Base-by-base conservation (phyloP, 1,140 invertebrate species). In the Aphaenogaster ashmeadi region DNA sequence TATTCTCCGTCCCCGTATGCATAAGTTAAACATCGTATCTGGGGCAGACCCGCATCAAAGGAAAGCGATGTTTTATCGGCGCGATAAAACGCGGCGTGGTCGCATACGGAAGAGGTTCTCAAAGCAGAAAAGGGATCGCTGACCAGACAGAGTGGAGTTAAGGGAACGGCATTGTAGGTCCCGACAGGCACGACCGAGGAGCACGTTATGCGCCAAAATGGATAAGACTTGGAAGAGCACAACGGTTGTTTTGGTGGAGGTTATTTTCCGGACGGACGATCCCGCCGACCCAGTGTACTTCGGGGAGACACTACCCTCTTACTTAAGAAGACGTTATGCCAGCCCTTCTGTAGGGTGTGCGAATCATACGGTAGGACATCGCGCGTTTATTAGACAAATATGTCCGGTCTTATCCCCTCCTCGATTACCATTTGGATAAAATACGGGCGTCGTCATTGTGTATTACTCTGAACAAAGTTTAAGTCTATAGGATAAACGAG, bases 251-350 rank as follows among this genome's bases (percentile, higher is more conserved):
- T 94, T 93, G 89, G 90, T 90, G 88, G 77, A 94, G 92, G 91
- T 94, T 94, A 95, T 95, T 95, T 95, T 95, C 94, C 94, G 92
- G 94, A 77, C 93, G 93, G 88, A 91, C 93, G 93, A 93, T 54
- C 88, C 91, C 91, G 89, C 88, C 90, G 87, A 87, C 83, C 87
- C 79, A 84, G 87, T 92, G 87, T 88, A 89, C 88, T 79, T 93
- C 72, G 85, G 86, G 88, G 86, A 87, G 71, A 86, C 58, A 86
- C 88, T 75, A 66, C 54, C 77, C 60, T 72, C 80, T 71, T 69
- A 66, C 71, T 90, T 88, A 69, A 88, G 69, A 85, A 91, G 75
- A 87, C 72, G 56, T 66, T 69, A 66, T 38, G 64, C 18, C 74
- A 11, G 33, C 13, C 44, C 54, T 84, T 56, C 44, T 15, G 54